Evolutionary conservation across 2,113 vertebrate species (phyloP), one percentile per base, ranked within the genome.

Genomic region (Macquaria ambigua): DNA sequence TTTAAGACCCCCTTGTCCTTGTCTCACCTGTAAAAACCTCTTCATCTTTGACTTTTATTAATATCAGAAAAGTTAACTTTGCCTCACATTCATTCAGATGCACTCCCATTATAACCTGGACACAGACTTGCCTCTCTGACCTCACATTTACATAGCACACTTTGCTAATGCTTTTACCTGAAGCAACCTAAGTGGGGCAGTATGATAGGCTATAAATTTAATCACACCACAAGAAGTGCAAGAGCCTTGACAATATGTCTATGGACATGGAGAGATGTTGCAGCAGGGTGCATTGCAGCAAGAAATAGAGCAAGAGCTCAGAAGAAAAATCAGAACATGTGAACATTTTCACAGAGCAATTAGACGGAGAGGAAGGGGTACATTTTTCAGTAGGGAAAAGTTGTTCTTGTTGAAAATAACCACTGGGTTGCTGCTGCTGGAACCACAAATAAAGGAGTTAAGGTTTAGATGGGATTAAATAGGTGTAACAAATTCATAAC

Each of bases 401-500:
- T 23, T 21, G 43, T 69, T 79, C n/a, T 43, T 71, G 64, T 48
- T 63, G 34, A 56, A 82, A 82, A 80, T 25, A 77, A 73, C 25
- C 16, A 48, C 46, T 25, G 4, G 3, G 12, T 56, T 58, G 11
- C 59, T 11, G 8, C 58, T 62, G 46, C 50, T 63, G 41, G 59
- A 82, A 71, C 56, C 53, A n/a, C 69, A 67, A 80, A 62, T 58
- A 84, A 61, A 76, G 39, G 4, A 37, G 68, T 31, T 14, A 67
- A 64, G 59, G 52, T 89, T 92, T 63, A 66, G 53, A 68, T 73
- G 25, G 82, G 68, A 77, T 70, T 71, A 80, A 69, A 87, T 41
- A 77, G 52, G 21, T 77, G 61, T 31, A 84, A 87, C 72, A 50
- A 20, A 85, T 84, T 82, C 69, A 87, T 20, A 77, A 75, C 31